Percentiles rank a stretch among this genome's conserved stretches.
Conservation (phyloP, 2,888 invertebrate genomes). For the Parnassius mnemosyne region DNA sequence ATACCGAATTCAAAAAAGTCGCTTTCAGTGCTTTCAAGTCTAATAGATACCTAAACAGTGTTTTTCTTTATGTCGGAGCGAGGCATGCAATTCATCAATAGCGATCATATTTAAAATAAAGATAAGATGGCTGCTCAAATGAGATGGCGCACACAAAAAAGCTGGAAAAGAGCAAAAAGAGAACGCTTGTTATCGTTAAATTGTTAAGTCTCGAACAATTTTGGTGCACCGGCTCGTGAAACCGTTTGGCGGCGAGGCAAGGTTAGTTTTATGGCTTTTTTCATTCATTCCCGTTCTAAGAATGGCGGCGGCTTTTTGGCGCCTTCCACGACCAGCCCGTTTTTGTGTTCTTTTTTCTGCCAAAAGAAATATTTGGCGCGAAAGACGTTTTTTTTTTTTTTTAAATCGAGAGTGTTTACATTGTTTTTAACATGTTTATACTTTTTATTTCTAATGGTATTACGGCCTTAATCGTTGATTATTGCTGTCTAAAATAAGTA, state of each 20-base stretch:
- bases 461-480: no score
- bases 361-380: conserved; percentile 49
- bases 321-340: conserved; percentile 56
- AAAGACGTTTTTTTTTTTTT: conserved; percentile 29
- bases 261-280: conserved; percentile 66
- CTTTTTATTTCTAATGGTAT: background rate
- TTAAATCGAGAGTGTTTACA: conserved; percentile 16
- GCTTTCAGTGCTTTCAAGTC: conserved; percentile 5
- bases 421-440: conserved; percentile 5
- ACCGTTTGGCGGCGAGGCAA: conserved; percentile 62
- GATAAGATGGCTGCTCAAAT: conserved; percentile 19
- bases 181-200: conserved; percentile 48
- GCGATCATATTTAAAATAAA: conserved; percentile 30
- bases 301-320: conserved; percentile 73
- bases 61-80: background rate
- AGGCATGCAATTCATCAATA: conserved; percentile 34
- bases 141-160: conserved; percentile 40
- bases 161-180: conserved; percentile 27
- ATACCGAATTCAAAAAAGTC: background rate
- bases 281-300: conserved; percentile 70
- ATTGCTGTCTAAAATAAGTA: no score
- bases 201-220: conserved; percentile 60
- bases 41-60: conserved; percentile 14
- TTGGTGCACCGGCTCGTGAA: conserved; percentile 71
- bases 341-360: conserved; percentile 42